Base-by-base conservation (phyloP, 2,797 vertebrate species). In the Tragelaphus eurycerus region DNA sequence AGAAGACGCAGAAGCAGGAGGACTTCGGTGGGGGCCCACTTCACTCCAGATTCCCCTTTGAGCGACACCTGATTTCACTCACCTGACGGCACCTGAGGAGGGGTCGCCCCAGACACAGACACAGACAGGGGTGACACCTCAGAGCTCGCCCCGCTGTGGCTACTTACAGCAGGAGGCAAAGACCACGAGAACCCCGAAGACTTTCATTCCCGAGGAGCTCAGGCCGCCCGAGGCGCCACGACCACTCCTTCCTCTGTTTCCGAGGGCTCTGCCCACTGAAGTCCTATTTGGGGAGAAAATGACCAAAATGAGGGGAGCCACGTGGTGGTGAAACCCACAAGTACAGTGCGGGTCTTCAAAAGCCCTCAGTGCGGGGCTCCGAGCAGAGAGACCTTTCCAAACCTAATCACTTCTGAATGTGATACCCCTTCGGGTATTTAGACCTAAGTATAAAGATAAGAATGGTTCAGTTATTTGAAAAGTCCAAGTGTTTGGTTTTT, bases 101-200 rank as follows among this genome's bases (percentile, higher is more conserved):
- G 38, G 55, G n/a, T 31, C 15, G 1, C 27, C 34, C 14, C 7
- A 4, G 54, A 81, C 79, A 52, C 25, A n/a, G 21, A 64, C 25
- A 64, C 43, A 67, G 27, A 31, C 16, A 31, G 27, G 23, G 55
- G 60, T 12, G 16, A 38, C 1, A 0, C 15, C n/a, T 8, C 1
- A 3, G n/a, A 19, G 13, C 71, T 14, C 21, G 7, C 25, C 38
- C n/a, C 6, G 6, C 23, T 17, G 83, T 34, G 52, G 2, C 23
- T 82, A 98, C 98, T 98, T 96, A 99, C 97, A 89, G 2, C 97
- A 98, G 71, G 95, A 96, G 94, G 98, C 19, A 16, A 98, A 64
- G 95, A 98, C 0, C 0, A 93, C 7, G 16, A 98, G 59, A 59
- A 98, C 0, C 0, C 79, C 64, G 43, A 98, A 89, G 88, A 60